Percentiles rank a stretch among this genome's conserved stretches.
Conservation (phyloP, 2,113 vertebrate genomes). For the Noturus placidus region DNA sequence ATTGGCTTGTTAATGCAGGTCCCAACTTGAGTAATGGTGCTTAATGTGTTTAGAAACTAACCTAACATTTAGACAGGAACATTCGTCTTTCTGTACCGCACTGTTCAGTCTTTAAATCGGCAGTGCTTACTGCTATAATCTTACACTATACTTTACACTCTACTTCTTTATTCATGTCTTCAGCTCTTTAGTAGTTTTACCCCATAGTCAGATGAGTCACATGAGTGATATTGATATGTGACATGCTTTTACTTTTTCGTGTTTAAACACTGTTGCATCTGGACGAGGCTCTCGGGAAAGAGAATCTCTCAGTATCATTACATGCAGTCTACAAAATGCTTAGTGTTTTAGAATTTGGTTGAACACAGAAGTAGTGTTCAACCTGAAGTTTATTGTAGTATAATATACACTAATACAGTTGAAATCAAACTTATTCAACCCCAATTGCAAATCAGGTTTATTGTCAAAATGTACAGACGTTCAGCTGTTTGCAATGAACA, state of each 20-base stretch:
- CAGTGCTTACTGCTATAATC: neutral
- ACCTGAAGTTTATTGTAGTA: neutral
- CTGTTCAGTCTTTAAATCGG: too few relatives aligned
- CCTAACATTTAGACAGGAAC: neutral
- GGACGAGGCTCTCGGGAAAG: neutral
- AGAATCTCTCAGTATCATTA: neutral
- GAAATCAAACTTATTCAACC: too few relatives aligned
- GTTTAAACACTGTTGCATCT: neutral
- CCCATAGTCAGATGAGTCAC: too few relatives aligned
- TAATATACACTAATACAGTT: neutral
- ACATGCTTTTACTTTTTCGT: neutral
- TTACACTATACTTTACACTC: neutral
- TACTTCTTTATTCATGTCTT: neutral
- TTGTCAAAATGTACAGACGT: too few relatives aligned
- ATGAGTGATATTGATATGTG: neutral
- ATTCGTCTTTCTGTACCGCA: slow-evolving; percentile 34
- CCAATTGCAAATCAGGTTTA: too few relatives aligned
- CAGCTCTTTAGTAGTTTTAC: neutral
- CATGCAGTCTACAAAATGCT: neutral
- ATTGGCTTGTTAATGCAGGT: neutral
- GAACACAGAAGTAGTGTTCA: neutral
- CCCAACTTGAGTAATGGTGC: neutral
- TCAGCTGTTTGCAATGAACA: too few relatives aligned
- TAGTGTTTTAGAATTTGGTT: neutral
- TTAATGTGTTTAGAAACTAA: neutral